Evolutionary conservation across 1,140 invertebrate species (phyloP).

Genomic region (Ceratina calcarata): DNA sequence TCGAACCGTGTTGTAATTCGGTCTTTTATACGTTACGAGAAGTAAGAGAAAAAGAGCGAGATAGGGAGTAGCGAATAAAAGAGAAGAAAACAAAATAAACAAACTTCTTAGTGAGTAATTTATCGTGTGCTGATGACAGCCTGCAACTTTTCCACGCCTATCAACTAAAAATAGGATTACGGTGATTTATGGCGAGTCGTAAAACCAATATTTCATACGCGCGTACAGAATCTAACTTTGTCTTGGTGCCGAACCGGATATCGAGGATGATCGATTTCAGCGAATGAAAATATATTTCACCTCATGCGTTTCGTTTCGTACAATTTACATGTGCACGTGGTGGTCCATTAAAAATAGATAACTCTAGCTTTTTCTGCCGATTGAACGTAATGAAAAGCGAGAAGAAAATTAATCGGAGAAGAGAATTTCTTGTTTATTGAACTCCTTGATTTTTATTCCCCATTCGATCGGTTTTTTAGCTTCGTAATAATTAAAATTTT

Average conservation of each 20-base stretch:
- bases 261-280: constrained; percentile 18
- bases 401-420: background rate
- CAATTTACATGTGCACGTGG: constrained; percentile 2
- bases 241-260: background rate
- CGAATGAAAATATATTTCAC: background rate
- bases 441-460: too few species aligned
- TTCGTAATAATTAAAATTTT: too few species aligned
- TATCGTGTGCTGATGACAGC: constrained; percentile 32
- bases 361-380: background rate
- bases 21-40: background rate
- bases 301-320: background rate
- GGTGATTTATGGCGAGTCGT: constrained; percentile 35
- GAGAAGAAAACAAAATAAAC: background rate
- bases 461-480: too few species aligned
- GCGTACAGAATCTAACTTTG: constrained; percentile 3
- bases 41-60: background rate
- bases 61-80: background rate
- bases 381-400: background rate
- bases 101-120: constrained; percentile 26
- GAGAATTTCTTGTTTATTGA: background rate
- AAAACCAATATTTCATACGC: constrained; percentile 32
- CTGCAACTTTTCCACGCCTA: constrained; percentile 41
- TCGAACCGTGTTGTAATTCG: background rate
- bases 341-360: constrained; percentile 6
- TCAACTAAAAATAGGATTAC: constrained; percentile 43